Evolutionary conservation across 2,888 invertebrate genomes (phyloP), one percentile per base, ranked within the genome.

Genomic region (Drosophila kuntzei): DNA sequence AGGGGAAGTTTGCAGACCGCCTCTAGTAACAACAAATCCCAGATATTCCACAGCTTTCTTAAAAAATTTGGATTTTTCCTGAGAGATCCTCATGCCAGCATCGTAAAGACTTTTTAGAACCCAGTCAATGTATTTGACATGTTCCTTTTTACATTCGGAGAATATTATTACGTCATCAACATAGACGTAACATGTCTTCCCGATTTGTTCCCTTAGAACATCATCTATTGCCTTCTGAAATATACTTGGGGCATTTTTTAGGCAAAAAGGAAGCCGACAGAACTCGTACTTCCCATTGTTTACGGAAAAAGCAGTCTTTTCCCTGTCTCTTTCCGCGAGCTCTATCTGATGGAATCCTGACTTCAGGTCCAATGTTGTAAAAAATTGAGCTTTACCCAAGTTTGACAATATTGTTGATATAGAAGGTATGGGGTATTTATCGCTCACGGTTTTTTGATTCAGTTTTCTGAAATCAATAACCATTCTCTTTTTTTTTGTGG

Each of bases 41-140:
- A 61, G 14, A 14, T 55, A 61, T 25, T 66, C 54, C 16, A 44
- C 54, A 5, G 16, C 51, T 37, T 61, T 50, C 29, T 39, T 50
- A 3, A 44, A 50, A 16, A 53, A 41, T 12, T 34, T 51, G 22
- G 47, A 65, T 12, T 43, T 55, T 43, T 59, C 36, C 11, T 44
- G 34, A 7, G 50, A 51, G 0, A 61, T 7, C 16, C 20, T 49
- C 49, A 25, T 25, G 25, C 25, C 25, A 6, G 25, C 25, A 6
- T 25, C 25, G 25, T 25, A 25, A 25, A 6, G 6, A 25, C 25
- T 5, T 25, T 25, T 25, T 25, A 25, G 7, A 7, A 25, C 25
- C 25, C 25, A 25, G 25, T 25, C 25, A 25, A 25, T 25, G 25
- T 25, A 7, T 6, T 25, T 25, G 25, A 25, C 25, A 32, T 61